Base-by-base conservation (phyloP, 2,113 vertebrate species). In the Pandion haliaetus region DNA sequence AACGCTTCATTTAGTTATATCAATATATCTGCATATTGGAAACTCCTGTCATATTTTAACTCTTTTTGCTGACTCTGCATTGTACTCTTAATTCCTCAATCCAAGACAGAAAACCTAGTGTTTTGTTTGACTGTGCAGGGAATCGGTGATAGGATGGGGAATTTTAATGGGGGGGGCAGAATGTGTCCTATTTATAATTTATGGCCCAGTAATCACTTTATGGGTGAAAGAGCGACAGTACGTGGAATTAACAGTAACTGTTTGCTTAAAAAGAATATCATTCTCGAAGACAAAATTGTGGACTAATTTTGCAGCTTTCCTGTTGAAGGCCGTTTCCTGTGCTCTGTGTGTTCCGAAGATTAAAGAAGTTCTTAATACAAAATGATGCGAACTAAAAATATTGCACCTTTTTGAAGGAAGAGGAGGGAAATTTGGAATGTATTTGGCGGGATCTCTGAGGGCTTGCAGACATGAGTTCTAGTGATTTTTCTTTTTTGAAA, bases 301-400 rank as follows among this genome's bases (percentile, higher is more conserved):
- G 57, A 67, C 31, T 92, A 32, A 63, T 88, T 95, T 77, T 92
- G 88, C 32, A 77, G 31, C 34, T 36, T 88, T 80, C 18, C 44
- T 86, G 90, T 90, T 86, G 88, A 95, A 86, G 82, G 67, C 76
- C 78, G 66, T 65, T 96, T 86, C 58, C 29, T 54, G 40, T 8
- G 5, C 49, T 80, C 12, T 44, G 16, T 47, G n/a, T 88, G 31
- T 83, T 88, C 54, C 49, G n/a, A 69, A 96, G 90, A 93, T 93
- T 76, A 90, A 88, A 97, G 71, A 83, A 36, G 31, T n/a, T 90
- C 66, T 87, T 96, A 90, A 80, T 91, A 70, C 49, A 69, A 79
- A 87, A 85, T 69, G 65, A 91, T 93, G 61, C 72, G 65, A 85
- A 79, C 77, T 91, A 69, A 90, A 93, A 94, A 91, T 76, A 76